Evolutionary conservation across 1,140 invertebrate genomes (phyloP).

Genomic region (Habropoda laboriosa): DNA sequence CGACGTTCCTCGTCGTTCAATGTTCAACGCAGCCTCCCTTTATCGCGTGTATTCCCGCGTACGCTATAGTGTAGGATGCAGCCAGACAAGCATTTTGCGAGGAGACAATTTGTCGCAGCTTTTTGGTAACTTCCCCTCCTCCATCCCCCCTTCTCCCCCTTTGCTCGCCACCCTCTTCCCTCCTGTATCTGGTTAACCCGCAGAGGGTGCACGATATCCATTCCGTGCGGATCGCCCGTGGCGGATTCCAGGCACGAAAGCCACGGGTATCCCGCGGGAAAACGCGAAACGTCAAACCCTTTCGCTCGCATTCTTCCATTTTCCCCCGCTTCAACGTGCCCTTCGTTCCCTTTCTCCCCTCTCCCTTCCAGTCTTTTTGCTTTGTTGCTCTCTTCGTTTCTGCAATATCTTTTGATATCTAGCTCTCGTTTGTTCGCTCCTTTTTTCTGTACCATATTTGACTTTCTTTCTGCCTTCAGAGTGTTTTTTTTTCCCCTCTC

Average conservation of each 20-base stretch:
- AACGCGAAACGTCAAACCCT: slow-evolving; percentile 75
- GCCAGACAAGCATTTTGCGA: slow-evolving; percentile 13
- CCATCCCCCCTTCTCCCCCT: neutral
- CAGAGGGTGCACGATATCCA: slow-evolving; percentile 70
- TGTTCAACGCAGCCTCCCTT: neutral
- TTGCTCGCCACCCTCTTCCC: neutral
- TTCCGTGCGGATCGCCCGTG: slow-evolving; percentile 71
- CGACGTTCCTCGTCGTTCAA: slow-evolving; percentile 14
- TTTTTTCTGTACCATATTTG: too few relatives aligned
- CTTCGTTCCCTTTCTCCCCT: neutral
- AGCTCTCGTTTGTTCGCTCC: too few relatives aligned
- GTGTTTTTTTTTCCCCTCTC: too few relatives aligned
- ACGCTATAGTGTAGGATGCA: slow-evolving; percentile 14
- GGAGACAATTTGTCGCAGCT: slow-evolving; percentile 65
- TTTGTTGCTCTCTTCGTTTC: too few relatives aligned
- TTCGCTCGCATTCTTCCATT: slow-evolving; percentile 12
- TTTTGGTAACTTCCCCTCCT: slow-evolving; percentile 26
- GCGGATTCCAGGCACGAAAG: slow-evolving; percentile 73
- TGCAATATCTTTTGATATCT: too few relatives aligned
- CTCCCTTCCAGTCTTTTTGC: too few relatives aligned
- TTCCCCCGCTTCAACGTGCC: neutral
- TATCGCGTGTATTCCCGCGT: too few relatives aligned
- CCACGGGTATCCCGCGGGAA: slow-evolving; percentile 71
- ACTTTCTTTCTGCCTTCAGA: too few relatives aligned
- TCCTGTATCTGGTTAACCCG: slow-evolving; percentile 56